Evolutionary conservation across 2,888 invertebrate species (phyloP).

Genomic region (Cheilosia soror): DNA sequence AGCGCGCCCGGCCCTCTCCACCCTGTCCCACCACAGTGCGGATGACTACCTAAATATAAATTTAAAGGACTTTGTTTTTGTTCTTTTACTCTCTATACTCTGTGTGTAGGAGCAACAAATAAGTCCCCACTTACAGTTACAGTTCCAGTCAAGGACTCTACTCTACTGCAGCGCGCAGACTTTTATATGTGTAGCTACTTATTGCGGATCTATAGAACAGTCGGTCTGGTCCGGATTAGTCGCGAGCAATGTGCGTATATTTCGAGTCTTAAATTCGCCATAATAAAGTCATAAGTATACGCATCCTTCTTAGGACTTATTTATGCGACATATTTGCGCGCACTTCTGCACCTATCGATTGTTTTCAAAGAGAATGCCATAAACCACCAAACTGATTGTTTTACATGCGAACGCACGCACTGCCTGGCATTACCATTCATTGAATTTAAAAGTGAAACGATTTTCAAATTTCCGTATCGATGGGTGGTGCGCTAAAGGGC

Average conservation of each 20-base stretch:
- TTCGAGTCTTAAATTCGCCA: slow-evolving; percentile 52
- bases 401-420: slow-evolving; percentile 70
- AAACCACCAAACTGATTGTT: slow-evolving; percentile 76
- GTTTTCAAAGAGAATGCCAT: slow-evolving; percentile 46
- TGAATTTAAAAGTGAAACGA: slow-evolving; percentile 63
- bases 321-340: slow-evolving; percentile 56
- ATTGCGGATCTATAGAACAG: slow-evolving; percentile 40
- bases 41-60: slow-evolving; percentile 70
- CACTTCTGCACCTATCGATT: slow-evolving; percentile 50
- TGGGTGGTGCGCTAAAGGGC: not conserved
- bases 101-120: slow-evolving; percentile 59
- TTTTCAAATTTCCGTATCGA: slow-evolving; percentile 70
- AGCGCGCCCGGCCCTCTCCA: not conserved
- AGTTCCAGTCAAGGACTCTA: not conserved
- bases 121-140: slow-evolving; percentile 31
- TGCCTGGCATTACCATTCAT: slow-evolving; percentile 33
- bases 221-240: slow-evolving; percentile 50
- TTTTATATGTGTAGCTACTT: not conserved
- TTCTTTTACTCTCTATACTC: slow-evolving; percentile 60
- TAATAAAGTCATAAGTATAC: slow-evolving; percentile 65
- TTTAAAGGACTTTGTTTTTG: slow-evolving; percentile 67
- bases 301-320: slow-evolving; percentile 57
- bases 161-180: not conserved
- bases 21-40: not conserved
- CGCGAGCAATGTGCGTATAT: slow-evolving; percentile 45